Base-by-base conservation (phyloP, 2,113 vertebrate genomes). In the Campylomormyrus numenius region DNA sequence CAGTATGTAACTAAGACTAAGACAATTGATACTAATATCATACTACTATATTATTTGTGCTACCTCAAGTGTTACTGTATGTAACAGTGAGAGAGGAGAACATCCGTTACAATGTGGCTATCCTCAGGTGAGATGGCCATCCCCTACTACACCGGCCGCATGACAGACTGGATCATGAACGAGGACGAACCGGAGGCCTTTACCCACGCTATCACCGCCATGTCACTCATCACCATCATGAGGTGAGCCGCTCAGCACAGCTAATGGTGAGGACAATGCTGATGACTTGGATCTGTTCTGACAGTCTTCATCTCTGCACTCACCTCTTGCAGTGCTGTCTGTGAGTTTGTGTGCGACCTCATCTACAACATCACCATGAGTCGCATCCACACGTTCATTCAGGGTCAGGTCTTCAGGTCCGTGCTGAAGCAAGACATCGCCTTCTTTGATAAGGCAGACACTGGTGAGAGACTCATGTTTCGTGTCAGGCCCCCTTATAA, bases 131-230 rank as follows among this genome's bases (percentile, higher is more conserved):
- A 97, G 94, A 96, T 96, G 96, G 95, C 96, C 0, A 90, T 96
- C 39, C 96, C 96, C 45, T 93, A 93, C 85, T 97, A 96, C 94
- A 96, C 95, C 0, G 96, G 96, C 0, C 94, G 92, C 0, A 93
- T 97, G 91, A 94, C 96, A 0, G 96, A 96, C 92, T 96, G 96
- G 96, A 96, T 97, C 92, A 92, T 92, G 85, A 96, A 95, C 0
- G 93, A 96, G 87, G 94, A 95, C 1, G 90, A 92, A 0, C 94
- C 95, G 0, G 95, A 96, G 6, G 96, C 95, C 0, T 97, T 97
- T 91, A 92, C 90, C 4, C 89, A 95, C 0, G 95, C 96, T 90
- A 95, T 97, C 92, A 95, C 56, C 5, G 6, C 93, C 87, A 97
- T 97, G 95, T 90, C 94, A 0, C 3, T 96, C 1, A 92, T 97